Evolutionary conservation across 1,140 invertebrate genomes (phyloP).

Genomic region (Anastatus disparis): DNA sequence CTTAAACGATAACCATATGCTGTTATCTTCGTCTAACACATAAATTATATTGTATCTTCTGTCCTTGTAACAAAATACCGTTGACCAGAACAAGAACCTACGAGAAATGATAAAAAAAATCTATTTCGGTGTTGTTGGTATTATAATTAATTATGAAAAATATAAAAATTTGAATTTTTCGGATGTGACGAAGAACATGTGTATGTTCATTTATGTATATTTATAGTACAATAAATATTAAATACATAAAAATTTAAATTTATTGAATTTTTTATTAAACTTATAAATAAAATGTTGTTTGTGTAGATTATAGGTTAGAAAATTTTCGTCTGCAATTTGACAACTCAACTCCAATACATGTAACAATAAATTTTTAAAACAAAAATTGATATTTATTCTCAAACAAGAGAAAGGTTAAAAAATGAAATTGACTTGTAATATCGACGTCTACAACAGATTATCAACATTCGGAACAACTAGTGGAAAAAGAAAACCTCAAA

Average conservation of each 20-base stretch:
- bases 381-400: constrained; percentile 28
- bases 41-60: too few relatives aligned
- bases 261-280: background rate
- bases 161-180: too few relatives aligned
- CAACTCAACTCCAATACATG: background rate
- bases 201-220: too few relatives aligned
- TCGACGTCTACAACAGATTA: constrained; percentile 72
- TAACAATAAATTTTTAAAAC: background rate
- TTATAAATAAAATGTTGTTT: background rate
- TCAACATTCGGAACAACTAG: constrained; percentile 60
- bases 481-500: constrained; percentile 61
- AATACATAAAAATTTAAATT: background rate
- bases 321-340: background rate
- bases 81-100: too few relatives aligned
- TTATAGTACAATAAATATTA: too few relatives aligned
- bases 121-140: too few relatives aligned
- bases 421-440: constrained; percentile 77
- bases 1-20: too few relatives aligned
- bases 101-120: too few relatives aligned
- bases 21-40: too few relatives aligned
- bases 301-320: background rate
- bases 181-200: too few relatives aligned
- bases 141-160: too few relatives aligned
- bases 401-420: constrained; percentile 23
- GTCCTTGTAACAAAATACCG: too few relatives aligned